Conservation (phyloP, 1,140 invertebrate species). For the Drosophila kepulauana region DNA sequence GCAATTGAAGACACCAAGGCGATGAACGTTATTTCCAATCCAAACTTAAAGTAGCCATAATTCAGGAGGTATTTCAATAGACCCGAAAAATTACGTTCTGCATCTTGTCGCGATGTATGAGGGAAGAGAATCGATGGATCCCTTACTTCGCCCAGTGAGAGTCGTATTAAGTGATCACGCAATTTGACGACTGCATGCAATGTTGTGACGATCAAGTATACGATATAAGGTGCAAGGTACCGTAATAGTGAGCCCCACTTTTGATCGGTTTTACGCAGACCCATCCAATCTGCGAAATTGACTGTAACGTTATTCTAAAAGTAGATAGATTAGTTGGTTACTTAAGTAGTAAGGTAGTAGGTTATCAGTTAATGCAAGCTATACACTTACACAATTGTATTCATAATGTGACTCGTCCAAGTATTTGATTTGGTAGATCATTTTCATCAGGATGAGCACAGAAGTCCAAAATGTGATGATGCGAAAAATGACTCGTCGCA, state of each 20-base stretch:
- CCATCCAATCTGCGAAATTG: slow-evolving; percentile 96
- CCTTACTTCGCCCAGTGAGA: slow-evolving; percentile 32
- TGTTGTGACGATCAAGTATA: slow-evolving; percentile 93
- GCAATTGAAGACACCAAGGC: slow-evolving; percentile 94
- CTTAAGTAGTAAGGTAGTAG: too few species aligned
- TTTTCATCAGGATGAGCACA: slow-evolving; percentile 93
- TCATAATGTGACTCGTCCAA: slow-evolving; percentile 88
- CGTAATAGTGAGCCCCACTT: slow-evolving; percentile 86
- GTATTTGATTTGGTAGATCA: slow-evolving; percentile 98
- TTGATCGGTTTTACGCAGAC: slow-evolving; percentile 89
- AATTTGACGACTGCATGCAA: slow-evolving; percentile 94
- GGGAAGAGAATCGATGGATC: slow-evolving; percentile 93
- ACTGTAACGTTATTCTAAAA: slow-evolving; percentile 74
- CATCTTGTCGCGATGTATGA: slow-evolving; percentile 90
- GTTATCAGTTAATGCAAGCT: not conserved
- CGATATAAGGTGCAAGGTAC: slow-evolving; percentile 93
- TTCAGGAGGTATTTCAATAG: slow-evolving; percentile 96
- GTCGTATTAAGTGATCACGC: slow-evolving; percentile 91
- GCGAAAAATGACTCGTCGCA: slow-evolving; percentile 91
- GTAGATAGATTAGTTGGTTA: not conserved
- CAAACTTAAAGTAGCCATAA: slow-evolving; percentile 97
- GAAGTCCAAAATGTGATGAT: slow-evolving; percentile 91
- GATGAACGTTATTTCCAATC: slow-evolving; percentile 95
- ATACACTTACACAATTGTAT: slow-evolving; percentile 55
- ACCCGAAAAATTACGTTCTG: slow-evolving; percentile 92